A percentile compares a stretch with the other conserved stretches of the same genome.
Conservation (phyloP, 2,113 vertebrate genomes). For the Prietella phreatophila region DNA sequence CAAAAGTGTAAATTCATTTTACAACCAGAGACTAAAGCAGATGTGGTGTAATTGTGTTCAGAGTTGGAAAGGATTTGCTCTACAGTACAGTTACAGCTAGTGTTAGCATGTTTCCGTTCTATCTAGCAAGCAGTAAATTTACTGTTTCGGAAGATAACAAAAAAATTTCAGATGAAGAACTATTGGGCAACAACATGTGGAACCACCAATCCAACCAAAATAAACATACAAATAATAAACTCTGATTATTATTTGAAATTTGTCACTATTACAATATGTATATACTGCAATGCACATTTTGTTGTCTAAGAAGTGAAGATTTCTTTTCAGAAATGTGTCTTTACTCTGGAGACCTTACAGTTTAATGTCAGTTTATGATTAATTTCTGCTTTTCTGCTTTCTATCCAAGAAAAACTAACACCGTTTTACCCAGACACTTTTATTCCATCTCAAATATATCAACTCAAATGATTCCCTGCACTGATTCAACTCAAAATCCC, state of each 20-base stretch:
- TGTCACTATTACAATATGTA: neutral
- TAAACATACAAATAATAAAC: neutral
- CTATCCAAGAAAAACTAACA: neutral
- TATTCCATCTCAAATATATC: neutral
- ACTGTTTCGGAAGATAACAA: neutral
- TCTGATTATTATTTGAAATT: no score
- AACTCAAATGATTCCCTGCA: neutral
- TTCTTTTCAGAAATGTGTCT: neutral
- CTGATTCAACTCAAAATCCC: neutral
- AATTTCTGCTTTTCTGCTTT: neutral
- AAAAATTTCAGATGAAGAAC: neutral
- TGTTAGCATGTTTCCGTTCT: neutral
- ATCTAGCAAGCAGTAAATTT: neutral
- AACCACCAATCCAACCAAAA: neutral
- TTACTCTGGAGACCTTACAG: neutral
- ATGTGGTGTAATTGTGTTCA: neutral
- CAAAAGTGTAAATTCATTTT: constrained; percentile 8
- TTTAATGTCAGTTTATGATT: neutral
- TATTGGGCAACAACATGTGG: neutral
- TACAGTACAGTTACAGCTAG: neutral
- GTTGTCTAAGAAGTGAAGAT: neutral
- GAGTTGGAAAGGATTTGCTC: neutral
- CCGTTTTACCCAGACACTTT: neutral
- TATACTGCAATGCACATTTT: neutral
- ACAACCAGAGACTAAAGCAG: neutral